phyloP scores from a whole-genome alignment of 2,113 vertebrate species.

The Gallinago undulata region DNA sequence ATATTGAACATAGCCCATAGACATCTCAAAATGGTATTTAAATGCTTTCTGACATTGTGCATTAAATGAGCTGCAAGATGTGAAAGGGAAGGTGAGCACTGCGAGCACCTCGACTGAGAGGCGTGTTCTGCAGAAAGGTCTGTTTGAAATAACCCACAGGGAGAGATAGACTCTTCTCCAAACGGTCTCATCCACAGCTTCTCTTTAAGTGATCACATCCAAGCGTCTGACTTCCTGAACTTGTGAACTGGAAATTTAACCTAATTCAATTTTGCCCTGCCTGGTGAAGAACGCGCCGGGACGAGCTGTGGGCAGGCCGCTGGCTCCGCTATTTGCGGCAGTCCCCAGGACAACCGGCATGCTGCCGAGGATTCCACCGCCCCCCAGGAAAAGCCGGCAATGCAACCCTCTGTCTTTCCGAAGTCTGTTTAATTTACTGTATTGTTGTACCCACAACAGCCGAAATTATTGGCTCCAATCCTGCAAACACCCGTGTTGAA shows the following conservation, averaged over 20 bases:
- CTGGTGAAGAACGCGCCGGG: neutral
- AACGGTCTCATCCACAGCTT: neutral
- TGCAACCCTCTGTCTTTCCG: neutral
- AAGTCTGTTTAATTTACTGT: neutral
- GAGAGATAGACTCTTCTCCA: neutral
- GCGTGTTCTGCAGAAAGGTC: neutral
- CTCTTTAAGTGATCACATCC: neutral
- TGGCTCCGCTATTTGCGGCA: neutral
- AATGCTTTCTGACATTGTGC: neutral
- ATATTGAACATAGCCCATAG: neutral
- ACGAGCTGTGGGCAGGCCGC: neutral
- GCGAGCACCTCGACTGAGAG: fast-evolving
- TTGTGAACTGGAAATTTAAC: slow-evolving; percentile 22
- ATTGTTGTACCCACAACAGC: neutral
- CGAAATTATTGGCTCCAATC: neutral
- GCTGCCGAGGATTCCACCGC: neutral
- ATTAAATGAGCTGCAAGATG: neutral
- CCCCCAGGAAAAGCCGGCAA: neutral
- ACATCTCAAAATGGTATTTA: neutral
- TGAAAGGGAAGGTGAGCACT: neutral
- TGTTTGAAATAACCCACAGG: neutral
- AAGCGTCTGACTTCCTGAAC: neutral
- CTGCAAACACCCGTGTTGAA: neutral
- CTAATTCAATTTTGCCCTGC: neutral
- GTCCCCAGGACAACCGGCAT: neutral